Percentiles rank a stretch among this genome's conserved stretches.
Conservation (phyloP, 2,888 invertebrate genomes). For the Perizoma affinitatum region DNA sequence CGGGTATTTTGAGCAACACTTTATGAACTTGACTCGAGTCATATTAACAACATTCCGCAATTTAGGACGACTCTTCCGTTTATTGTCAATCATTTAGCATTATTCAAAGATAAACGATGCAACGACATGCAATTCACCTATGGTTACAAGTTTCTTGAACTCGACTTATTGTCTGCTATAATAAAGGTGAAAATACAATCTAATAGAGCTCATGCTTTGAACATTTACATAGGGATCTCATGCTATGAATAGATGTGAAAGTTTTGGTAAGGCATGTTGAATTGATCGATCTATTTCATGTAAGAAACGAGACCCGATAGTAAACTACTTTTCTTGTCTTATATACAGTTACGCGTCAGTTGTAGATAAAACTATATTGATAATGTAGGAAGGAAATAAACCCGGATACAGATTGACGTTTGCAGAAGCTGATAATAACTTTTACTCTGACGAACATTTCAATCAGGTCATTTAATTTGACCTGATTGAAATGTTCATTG, state of each 20-base stretch:
- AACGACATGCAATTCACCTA: slow-evolving; percentile 32
- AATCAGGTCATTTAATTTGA: too few relatives aligned
- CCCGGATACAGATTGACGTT: slow-evolving; percentile 38
- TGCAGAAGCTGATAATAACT: slow-evolving; percentile 29
- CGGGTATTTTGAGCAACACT: slow-evolving; percentile 46
- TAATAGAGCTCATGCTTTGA: slow-evolving; percentile 8
- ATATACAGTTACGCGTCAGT: slow-evolving; percentile 36
- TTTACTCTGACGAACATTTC: slow-evolving; percentile 9
- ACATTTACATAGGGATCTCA: slow-evolving; percentile 6
- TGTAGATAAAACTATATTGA: slow-evolving; percentile 46
- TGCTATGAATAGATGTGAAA: slow-evolving; percentile 19
- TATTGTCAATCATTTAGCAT: slow-evolving; percentile 30
- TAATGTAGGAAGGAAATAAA: slow-evolving; percentile 43
- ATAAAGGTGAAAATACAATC: slow-evolving; percentile 4
- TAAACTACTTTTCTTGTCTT: slow-evolving; percentile 20
- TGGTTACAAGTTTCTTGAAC: slow-evolving; percentile 15
- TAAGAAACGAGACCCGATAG: slow-evolving; percentile 22
- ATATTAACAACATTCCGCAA: slow-evolving; percentile 34
- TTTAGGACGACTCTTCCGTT: slow-evolving; percentile 24
- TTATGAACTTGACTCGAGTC: slow-evolving; percentile 31
- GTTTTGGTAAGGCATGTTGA: slow-evolving; percentile 18
- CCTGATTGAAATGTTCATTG: too few relatives aligned
- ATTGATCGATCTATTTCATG: slow-evolving; percentile 25
- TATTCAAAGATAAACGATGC: slow-evolving; percentile 33
- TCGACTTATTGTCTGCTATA: slow-evolving; percentile 6